Conservation (phyloP, 2,797 vertebrate genomes). For the Scolopax rusticola region DNA sequence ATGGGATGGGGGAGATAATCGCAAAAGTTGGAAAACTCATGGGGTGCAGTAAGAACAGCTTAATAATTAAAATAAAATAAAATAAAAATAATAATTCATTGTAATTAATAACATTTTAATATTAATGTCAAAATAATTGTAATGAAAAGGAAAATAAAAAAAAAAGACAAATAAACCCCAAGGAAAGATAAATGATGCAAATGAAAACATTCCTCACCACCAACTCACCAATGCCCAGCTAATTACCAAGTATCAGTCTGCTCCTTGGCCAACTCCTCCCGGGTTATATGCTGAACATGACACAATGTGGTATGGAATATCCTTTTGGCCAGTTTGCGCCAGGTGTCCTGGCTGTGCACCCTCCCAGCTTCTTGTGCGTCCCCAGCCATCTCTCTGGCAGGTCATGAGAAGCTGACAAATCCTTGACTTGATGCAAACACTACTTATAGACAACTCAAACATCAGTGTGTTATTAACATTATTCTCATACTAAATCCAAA, state of each 20-base stretch:
- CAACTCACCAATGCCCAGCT: background rate
- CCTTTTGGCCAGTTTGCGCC: background rate
- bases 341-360: background rate
- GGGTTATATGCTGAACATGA: background rate
- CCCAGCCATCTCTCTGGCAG: background rate
- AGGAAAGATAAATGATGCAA: background rate
- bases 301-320: background rate
- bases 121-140: background rate
- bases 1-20: background rate
- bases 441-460: background rate
- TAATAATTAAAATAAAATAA: background rate
- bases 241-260: background rate
- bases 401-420: background rate
- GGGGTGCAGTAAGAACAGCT: background rate
- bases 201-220: background rate
- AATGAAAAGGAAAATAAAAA: background rate
- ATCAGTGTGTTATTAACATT: background rate
- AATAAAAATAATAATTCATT: background rate
- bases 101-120: background rate
- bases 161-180: background rate
- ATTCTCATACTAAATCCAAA: background rate
- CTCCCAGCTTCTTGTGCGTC: background rate
- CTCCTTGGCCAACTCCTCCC: background rate
- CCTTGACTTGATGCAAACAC: background rate
- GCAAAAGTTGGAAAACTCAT: background rate